Percentiles rank a stretch among this genome's conserved stretches.
These are phyloP conservation scores for Nettapus auritus DNA, from an alignment of 2,113 vertebrate genomes.

Conservation along the genomic window DNA sequence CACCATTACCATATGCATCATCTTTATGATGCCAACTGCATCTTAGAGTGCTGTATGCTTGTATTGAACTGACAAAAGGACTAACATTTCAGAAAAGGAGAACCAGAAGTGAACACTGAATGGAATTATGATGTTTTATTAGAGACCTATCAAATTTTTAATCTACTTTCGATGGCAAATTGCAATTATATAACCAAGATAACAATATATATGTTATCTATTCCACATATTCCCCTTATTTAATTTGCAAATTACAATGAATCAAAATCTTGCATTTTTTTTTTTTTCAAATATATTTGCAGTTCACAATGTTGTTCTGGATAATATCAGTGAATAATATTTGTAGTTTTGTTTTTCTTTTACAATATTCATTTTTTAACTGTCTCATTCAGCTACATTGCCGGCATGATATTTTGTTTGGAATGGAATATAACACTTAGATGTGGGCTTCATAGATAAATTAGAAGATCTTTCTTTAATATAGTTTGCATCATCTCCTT, in stretches of 20 bases:
- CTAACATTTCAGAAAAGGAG: not conserved
- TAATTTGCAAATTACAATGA: not conserved
- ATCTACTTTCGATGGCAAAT: not conserved
- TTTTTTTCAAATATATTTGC: not conserved
- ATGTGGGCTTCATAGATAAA: not conserved
- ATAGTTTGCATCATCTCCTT: not conserved
- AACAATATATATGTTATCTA: not conserved
- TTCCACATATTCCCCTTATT: not conserved
- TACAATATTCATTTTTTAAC: not conserved
- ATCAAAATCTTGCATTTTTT: not conserved
- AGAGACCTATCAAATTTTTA: not conserved
- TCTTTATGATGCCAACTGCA: not conserved
- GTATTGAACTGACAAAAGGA: not conserved
- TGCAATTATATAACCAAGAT: not conserved
- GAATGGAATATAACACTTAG: not conserved
- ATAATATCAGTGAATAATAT: not conserved
- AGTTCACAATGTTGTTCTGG: not conserved
- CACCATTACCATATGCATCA: not conserved
- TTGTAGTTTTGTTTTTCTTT: not conserved
- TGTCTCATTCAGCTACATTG: not conserved
- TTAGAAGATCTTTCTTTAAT: not conserved
- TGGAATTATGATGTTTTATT: not conserved
- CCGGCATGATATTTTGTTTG: not conserved
- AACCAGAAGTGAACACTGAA: not conserved
- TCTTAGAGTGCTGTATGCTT: not conserved